Evolutionary conservation across 2,797 vertebrate genomes (phyloP), one percentile per base, ranked within the genome.

Genomic region (Threskiornis aethiopicus): DNA sequence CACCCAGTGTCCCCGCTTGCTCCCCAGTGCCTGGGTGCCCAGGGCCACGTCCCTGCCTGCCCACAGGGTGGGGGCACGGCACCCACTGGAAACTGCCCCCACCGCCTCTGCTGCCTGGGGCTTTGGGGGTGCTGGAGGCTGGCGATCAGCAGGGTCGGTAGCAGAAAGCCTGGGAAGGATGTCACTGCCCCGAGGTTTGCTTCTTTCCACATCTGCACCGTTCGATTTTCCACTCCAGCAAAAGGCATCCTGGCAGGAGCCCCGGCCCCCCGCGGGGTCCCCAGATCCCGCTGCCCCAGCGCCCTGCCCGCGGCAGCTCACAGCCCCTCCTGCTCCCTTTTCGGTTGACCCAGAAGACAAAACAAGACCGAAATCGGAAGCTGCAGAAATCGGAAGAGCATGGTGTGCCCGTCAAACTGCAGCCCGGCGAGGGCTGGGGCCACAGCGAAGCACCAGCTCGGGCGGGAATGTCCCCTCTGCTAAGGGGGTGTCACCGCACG

Each of bases 81-180:
- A 47, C 25, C 31, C 0, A 1, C n/a, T 7, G 7, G 61, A 64
- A 78, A 28, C 26, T 44, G 22, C 3, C 16, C 31, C 4, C 10
- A 6, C 24, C 0, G 3, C 22, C 19, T 10, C 20, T 13, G 19
- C 33, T 39, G 47, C 44, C 20, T 31, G 31, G 9, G 1, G 1
- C 35, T 47, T 12, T 2, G 14, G 5, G 26, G 39, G 6, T 86
- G 44, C 8, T 5, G 54, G 51, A 28, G 16, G 26, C 22, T 54
- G 84, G 8, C 0, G 0, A 5, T 9, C 2, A 1, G 19, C 16
- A 5, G 11, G 11, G 14, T 24, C 2, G 3, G 52, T 13, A 71
- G 29, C 55, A 82, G 80, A 59, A 49, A 20, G 39, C 76, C 16
- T 26, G 28, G 57, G 35, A n/a, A n/a, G 16, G 16, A 11, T n/a